A percentile compares a stretch with the other conserved stretches of the same genome.
Evolutionary conservation across 2,888 invertebrate genomes (phyloP).

Genomic region (Heteromyza rotundicornis): DNA sequence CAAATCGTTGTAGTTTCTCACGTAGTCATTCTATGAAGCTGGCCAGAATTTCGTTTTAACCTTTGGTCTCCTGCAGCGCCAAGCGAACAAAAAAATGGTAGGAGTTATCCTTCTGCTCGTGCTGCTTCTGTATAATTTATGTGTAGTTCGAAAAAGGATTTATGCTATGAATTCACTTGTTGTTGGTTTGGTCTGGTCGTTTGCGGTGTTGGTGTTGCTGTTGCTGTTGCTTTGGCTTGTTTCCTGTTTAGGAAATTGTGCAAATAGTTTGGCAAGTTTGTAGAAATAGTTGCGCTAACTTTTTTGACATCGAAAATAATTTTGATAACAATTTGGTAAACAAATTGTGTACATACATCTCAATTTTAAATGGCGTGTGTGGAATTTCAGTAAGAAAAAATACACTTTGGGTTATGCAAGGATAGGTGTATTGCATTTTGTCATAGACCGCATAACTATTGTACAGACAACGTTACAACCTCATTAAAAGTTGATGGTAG

Average conservation of each 20-base stretch:
- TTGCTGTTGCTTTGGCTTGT: background rate
- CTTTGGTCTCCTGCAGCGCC: background rate
- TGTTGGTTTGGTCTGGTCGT: background rate
- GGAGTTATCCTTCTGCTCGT: background rate
- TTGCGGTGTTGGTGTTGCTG: constrained; percentile 3
- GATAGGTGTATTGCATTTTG: no score
- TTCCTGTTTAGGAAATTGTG: constrained; percentile 13
- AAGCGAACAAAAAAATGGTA: no score
- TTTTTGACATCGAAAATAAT: constrained; percentile 14
- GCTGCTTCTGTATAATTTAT: background rate
- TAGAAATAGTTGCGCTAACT: background rate
- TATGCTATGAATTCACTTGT: background rate
- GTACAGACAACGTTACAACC: no score
- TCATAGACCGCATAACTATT: no score
- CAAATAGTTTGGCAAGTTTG: constrained; percentile 26
- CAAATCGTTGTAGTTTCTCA: no score
- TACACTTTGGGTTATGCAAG: no score
- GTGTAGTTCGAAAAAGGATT: background rate
- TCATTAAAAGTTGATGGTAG: no score
- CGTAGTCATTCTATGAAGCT: no score
- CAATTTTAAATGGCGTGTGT: no score
- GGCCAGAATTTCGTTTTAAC: background rate
- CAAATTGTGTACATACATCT: no score
- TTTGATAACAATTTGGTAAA: constrained; percentile 5
- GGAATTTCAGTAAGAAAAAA: no score